phyloP scores from a whole-genome alignment of 2,888 invertebrate genomes.

The Phyllotreta cruciferae region DNA sequence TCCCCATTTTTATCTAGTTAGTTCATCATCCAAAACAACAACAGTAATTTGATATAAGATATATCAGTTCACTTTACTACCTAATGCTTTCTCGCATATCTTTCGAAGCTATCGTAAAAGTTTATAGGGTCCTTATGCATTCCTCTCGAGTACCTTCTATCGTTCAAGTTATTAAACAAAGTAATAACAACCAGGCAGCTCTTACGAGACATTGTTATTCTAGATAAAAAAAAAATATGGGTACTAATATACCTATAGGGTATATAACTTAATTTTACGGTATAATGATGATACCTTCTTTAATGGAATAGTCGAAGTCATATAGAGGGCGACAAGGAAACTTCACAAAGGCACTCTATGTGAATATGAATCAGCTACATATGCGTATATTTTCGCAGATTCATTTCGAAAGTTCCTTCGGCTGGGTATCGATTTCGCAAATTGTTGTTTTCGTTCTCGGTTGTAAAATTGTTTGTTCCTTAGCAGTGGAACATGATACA shows the following conservation, averaged over 20 bases:
- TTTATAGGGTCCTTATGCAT: slow-evolving; percentile 32
- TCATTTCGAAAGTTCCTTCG: neutral
- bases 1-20: slow-evolving; percentile 16
- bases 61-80: slow-evolving; percentile 12
- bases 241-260: too few species aligned
- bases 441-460: slow-evolving; percentile 2
- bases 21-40: slow-evolving; percentile 22
- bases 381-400: neutral
- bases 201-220: slow-evolving; percentile 21
- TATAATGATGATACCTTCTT: slow-evolving; percentile 17
- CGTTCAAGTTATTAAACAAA: slow-evolving; percentile 36
- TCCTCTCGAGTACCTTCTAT: slow-evolving; percentile 34
- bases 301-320: slow-evolving; percentile 2
- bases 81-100: slow-evolving; percentile 23
- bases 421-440: neutral
- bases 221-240: slow-evolving; percentile 14
- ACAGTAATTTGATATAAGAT: slow-evolving; percentile 26
- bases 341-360: too few species aligned
- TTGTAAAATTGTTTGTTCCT: slow-evolving; percentile 17
- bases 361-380: neutral
- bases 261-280: slow-evolving; percentile 24
- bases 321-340: too few species aligned
- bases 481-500: slow-evolving; percentile 32
- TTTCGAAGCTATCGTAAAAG: slow-evolving; percentile 33
- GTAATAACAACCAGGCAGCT: slow-evolving; percentile 34